These are phyloP conservation scores for Pollenia labialis DNA, from an alignment of 2,888 invertebrate species.

Conservation along the genomic window DNA sequence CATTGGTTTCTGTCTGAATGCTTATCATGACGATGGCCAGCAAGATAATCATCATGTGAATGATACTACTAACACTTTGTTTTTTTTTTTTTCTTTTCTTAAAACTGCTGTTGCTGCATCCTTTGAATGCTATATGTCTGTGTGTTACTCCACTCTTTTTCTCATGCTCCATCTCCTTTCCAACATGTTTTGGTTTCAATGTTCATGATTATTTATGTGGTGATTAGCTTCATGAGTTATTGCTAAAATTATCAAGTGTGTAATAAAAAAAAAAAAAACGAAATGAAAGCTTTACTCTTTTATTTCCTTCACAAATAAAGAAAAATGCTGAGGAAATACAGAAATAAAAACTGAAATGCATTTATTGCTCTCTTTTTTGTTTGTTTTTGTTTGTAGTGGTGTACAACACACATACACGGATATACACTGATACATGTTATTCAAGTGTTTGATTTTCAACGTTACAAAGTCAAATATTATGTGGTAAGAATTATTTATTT, in stretches of 20 bases:
- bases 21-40: slow-evolving; percentile 14
- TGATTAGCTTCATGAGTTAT: slow-evolving; percentile 82
- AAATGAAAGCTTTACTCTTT: slow-evolving; percentile 57
- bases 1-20: slow-evolving; percentile 3
- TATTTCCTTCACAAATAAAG: slow-evolving; percentile 45
- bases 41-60: slow-evolving; percentile 20
- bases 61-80: neutral
- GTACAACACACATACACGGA: neutral
- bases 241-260: slow-evolving; percentile 81
- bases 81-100: neutral
- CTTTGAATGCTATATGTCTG: neutral
- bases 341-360: slow-evolving; percentile 64
- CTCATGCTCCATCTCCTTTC: slow-evolving; percentile 7
- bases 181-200: slow-evolving; percentile 68
- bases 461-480: slow-evolving; percentile 49
- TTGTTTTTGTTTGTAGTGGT: neutral
- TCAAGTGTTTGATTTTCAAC: neutral
- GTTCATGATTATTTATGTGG: slow-evolving; percentile 82
- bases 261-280: slow-evolving; percentile 77
- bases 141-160: slow-evolving; percentile 27
- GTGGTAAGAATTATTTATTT: slow-evolving; percentile 56
- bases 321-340: neutral
- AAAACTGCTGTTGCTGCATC: slow-evolving; percentile 48
- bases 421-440: neutral
- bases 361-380: slow-evolving; percentile 46